These are phyloP conservation scores for Drosophila willistoni DNA, from an alignment of 1,140 invertebrate genomes.

Conservation along the genomic window DNA sequence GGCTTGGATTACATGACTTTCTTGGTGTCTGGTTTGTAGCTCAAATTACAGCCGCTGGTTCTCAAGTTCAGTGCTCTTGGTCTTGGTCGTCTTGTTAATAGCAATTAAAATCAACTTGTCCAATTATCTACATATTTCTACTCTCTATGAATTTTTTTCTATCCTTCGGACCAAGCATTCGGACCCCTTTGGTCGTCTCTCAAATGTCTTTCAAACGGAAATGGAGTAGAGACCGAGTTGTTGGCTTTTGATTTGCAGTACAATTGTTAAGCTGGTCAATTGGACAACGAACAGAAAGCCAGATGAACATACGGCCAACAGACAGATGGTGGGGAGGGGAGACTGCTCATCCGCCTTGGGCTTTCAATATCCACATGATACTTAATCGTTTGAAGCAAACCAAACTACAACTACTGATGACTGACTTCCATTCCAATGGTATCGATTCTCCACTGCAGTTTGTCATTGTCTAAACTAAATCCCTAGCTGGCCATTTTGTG, in stretches of 20 bases:
- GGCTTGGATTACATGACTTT: slow-evolving; percentile 55
- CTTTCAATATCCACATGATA: slow-evolving; percentile 33
- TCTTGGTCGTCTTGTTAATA: slow-evolving; percentile 19
- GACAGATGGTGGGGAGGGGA: neutral
- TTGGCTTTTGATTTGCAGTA: slow-evolving; percentile 52
- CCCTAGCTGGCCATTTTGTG: slow-evolving; percentile 50
- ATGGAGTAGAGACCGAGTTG: slow-evolving; percentile 27
- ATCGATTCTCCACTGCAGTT: slow-evolving; percentile 31
- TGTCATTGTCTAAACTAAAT: slow-evolving; percentile 45
- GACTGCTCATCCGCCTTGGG: slow-evolving; percentile 40
- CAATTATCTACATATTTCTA: slow-evolving; percentile 35
- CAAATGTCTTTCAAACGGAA: slow-evolving; percentile 56
- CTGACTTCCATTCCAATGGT: slow-evolving; percentile 33
- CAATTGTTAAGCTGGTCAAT: slow-evolving; percentile 45
- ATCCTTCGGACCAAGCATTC: neutral
- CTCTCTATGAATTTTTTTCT: slow-evolving; percentile 16
- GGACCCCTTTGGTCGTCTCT: slow-evolving; percentile 5
- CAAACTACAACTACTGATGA: neutral
- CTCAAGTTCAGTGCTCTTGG: slow-evolving; percentile 64
- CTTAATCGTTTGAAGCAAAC: slow-evolving; percentile 42
- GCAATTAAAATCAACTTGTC: slow-evolving; percentile 63
- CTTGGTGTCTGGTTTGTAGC: slow-evolving; percentile 34
- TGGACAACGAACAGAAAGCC: slow-evolving; percentile 1
- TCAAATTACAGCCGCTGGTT: slow-evolving; percentile 53
- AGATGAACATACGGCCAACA: neutral